Conservation (phyloP, 2,888 invertebrate genomes). For the Ophonus ardosiacus region DNA sequence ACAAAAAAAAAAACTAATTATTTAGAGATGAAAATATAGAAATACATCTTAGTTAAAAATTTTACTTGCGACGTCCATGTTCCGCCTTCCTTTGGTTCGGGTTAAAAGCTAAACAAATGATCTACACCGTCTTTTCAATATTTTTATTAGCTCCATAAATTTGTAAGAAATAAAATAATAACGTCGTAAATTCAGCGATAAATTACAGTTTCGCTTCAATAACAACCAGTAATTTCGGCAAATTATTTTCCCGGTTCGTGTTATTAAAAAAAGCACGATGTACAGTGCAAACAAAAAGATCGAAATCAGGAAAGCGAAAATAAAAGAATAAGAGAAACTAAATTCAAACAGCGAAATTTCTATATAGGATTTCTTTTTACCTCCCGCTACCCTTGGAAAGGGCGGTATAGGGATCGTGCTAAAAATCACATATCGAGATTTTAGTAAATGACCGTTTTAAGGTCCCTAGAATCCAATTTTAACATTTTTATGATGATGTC, state of each 20-base stretch:
- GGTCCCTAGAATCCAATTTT: too few species aligned
- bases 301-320: background rate
- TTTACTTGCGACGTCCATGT: background rate
- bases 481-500: too few species aligned
- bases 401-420: too few species aligned
- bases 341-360: too few species aligned
- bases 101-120: constrained; percentile 1
- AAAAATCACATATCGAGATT: too few species aligned
- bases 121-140: constrained; percentile 2
- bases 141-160: constrained; percentile 37
- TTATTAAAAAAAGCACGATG: constrained; percentile 38
- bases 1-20: background rate
- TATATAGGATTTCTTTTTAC: too few species aligned
- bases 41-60: background rate
- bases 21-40: background rate
- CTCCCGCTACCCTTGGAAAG: too few species aligned
- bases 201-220: constrained; percentile 15
- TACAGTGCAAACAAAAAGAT: constrained; percentile 32
- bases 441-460: too few species aligned
- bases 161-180: constrained; percentile 40
- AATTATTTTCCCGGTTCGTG: constrained; percentile 23
- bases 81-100: background rate
- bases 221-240: constrained; percentile 28
- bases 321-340: background rate
- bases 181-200: constrained; percentile 21